Base-by-base conservation (phyloP, 1,140 invertebrate genomes). In the Drosophila tristis region DNA sequence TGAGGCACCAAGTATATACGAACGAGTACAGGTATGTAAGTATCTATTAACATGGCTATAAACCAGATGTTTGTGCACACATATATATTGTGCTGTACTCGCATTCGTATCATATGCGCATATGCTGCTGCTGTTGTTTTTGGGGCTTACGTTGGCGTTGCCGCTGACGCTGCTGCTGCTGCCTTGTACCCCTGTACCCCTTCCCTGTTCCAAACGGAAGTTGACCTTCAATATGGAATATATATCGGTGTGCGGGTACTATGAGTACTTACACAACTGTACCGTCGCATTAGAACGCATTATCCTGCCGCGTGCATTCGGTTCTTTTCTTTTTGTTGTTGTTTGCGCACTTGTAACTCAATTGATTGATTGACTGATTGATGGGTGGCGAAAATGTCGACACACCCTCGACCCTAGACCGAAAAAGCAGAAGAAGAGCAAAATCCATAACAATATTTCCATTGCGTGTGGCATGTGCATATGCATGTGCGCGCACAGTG, bases 341-440 rank as follows among this genome's bases (percentile, higher is more conserved):
- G 0, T 20, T 20, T 72, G 39, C 35, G 25, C 26, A 49, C 39
- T 73, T 55, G 5, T 4, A 44, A 56, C 2, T 51, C 45, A 49
- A 47, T 54, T 72, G 67, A 61, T 72, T 53, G 68, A 45, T 53
- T 59, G 65, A 43, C 49, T 57, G 64, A 67, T 67, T 70, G 66
- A 70, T 70, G 25, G 65, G 50, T 70, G 45, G 26, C 20, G 31
- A 35, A 35, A 35, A 35, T 58, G 51, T 20, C 64, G 45, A 71
- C 64, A 71, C 11, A 5, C 26, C 26, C 26, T 29, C 26, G 26
- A 29, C 35, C 11, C 31, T n/a, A n/a, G n/a, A n/a, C n/a, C n/a
- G n/a, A 70, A 57, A 70, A 70, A 45, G 43, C 64, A 70, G 35
- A 20, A 53, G 26, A 57, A 70, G 68, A 70, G 66, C 64, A 70